Base-by-base conservation (phyloP, 2,113 vertebrate genomes). In the Chinchilla lanigera region DNA sequence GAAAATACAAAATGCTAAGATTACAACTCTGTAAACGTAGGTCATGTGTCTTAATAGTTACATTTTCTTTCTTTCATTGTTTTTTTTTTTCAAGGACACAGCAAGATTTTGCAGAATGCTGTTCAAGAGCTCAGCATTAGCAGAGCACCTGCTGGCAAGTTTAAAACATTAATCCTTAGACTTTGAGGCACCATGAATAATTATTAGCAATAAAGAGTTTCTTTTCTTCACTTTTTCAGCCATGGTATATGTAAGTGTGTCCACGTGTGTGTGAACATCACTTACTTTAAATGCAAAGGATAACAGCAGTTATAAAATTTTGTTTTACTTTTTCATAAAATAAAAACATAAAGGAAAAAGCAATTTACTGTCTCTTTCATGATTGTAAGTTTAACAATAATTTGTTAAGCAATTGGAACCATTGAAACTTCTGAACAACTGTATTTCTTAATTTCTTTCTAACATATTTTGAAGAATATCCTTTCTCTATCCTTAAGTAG, bases 141-240 rank as follows among this genome's bases (percentile, higher is more conserved):
- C 95, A 96, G 44, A 95, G 85, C 96, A 97, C 96, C 96, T 98
- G 73, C 89, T 98, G 98, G 96, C 94, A 98, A 96, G 47, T 97
- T 98, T 98, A 96, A 97, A 98, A 97, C 87, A 93, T 63, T 96
- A 81, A 96, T 95, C 97, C 96, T 95, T 96, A 82, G 44, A 86
- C 56, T 95, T 38, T 77, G 77, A 69, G 67, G 58, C 93, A 96
- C 56, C 86, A 73, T 41, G 92, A 98, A 75, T 90, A 95, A 97
- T 90, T 96, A 90, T 30, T 35, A 61, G 60, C 93, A 86, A 97
- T 95, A 95, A 85, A 96, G 4, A 95, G 1, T 97, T 92, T 83
- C 67, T 82, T 94, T 60, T 71, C 65, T 91, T 96, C 94, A 22
- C 67, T 33, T 82, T 94, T 38, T 85, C 96, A 77, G 44, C 38